Percentiles rank a stretch among this genome's conserved stretches.
Evolutionary conservation across 2,797 vertebrate species (phyloP).

Genomic region (Knipowitschia caucasica): DNA sequence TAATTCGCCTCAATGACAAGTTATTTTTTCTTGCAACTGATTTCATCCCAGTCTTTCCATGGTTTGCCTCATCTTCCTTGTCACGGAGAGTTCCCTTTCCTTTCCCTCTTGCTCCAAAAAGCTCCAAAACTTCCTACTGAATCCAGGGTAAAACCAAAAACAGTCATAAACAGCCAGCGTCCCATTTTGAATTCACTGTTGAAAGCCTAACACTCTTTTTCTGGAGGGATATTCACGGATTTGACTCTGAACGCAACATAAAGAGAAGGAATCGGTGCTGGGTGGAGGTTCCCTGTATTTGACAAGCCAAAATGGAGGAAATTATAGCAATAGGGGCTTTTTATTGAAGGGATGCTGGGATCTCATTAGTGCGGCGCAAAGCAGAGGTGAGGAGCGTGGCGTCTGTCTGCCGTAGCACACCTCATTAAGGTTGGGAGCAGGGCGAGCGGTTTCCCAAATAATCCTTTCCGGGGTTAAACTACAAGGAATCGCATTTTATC

Average conservation of each 20-base stretch:
- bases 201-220: slow-evolving; percentile 42
- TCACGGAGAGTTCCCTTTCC: slow-evolving; percentile 26
- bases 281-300: slow-evolving; percentile 27
- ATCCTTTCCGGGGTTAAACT: slow-evolving; percentile 52
- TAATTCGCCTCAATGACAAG: slow-evolving; percentile 7
- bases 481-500: slow-evolving; percentile 50
- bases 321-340: slow-evolving; percentile 39
- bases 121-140: slow-evolving; percentile 18
- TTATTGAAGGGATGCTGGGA: slow-evolving; percentile 50
- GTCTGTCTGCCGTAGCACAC: slow-evolving; percentile 42
- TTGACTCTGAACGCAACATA: slow-evolving; percentile 26
- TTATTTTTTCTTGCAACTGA: slow-evolving; percentile 16
- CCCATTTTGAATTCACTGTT: slow-evolving; percentile 29
- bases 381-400: slow-evolving; percentile 30
- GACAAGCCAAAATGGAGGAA: slow-evolving; percentile 47
- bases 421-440: slow-evolving; percentile 54
- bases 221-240: slow-evolving; percentile 50
- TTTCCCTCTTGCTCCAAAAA: slow-evolving; percentile 21
- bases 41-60: slow-evolving; percentile 22
- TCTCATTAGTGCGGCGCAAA: slow-evolving; percentile 55
- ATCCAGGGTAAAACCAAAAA: slow-evolving; percentile 43
- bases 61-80: slow-evolving; percentile 35
- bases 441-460: slow-evolving; percentile 41
- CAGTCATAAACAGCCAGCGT: slow-evolving; percentile 11
- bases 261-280: slow-evolving; percentile 27